Conservation (phyloP, 2,113 vertebrate species). For the Megaptera novaeangliae region DNA sequence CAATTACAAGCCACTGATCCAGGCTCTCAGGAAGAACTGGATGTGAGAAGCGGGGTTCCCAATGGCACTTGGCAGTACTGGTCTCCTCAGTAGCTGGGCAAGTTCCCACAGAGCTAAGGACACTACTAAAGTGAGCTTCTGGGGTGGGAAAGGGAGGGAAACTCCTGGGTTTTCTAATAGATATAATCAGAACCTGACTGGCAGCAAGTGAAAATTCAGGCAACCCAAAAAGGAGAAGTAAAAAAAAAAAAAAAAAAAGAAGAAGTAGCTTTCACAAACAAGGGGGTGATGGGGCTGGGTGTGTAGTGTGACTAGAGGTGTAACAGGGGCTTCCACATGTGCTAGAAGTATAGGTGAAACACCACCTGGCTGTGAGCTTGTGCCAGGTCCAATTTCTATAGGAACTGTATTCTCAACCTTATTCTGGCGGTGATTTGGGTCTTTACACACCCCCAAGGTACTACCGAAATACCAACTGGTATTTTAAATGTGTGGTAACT, state of each 20-base stretch:
- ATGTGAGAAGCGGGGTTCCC: neutral
- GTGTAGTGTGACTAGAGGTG: neutral
- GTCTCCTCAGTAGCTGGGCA: neutral
- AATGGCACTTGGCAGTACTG: neutral
- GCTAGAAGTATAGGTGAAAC: neutral
- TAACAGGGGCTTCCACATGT: fast-evolving
- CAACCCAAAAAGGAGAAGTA: neutral
- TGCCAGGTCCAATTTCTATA: too few species aligned
- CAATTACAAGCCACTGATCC: neutral
- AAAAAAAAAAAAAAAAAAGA: neutral
- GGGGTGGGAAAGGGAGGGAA: neutral
- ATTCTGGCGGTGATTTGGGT: neutral
- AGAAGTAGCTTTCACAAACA: neutral
- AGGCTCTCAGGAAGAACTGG: neutral
- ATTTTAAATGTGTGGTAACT: neutral
- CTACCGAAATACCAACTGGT: neutral
- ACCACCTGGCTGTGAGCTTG: neutral
- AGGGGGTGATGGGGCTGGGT: neutral
- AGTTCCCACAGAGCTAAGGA: neutral
- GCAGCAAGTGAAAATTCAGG: neutral
- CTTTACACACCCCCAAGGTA: neutral
- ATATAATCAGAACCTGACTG: neutral
- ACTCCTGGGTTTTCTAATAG: neutral
- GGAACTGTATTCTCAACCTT: neutral
- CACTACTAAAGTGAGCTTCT: neutral